A percentile compares a stretch with the other conserved stretches of the same genome.
These are phyloP conservation scores for Poeciliopsis prolifica DNA, from an alignment of 2,113 vertebrate species.

Conservation along the genomic window DNA sequence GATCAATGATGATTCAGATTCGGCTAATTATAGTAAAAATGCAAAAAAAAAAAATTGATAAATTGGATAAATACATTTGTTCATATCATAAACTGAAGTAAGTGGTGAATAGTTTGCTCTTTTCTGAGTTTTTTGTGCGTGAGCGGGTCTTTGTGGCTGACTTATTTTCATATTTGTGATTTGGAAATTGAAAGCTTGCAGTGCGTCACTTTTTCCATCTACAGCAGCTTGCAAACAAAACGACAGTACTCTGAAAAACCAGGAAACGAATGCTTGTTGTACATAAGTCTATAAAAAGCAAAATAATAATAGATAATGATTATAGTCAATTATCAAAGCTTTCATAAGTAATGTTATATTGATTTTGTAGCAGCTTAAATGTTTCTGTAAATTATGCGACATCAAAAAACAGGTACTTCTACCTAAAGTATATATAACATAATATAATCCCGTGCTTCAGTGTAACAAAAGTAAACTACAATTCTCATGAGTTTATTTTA, in stretches of 20 bases:
- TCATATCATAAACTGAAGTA: no score
- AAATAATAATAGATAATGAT: background rate
- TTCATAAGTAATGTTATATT: background rate
- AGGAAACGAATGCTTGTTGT: background rate
- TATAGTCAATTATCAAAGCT: background rate
- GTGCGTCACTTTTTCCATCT: background rate
- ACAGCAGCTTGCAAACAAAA: background rate
- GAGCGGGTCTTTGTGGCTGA: no score
- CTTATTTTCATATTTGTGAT: background rate
- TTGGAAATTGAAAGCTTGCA: background rate
- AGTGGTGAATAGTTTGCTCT: no score
- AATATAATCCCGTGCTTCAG: background rate
- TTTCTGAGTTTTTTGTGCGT: no score
- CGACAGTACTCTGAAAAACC: background rate
- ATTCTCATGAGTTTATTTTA: background rate
- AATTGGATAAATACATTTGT: no score
- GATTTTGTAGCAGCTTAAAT: background rate
- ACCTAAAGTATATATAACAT: background rate
- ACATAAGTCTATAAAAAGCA: background rate
- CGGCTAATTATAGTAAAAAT: no score
- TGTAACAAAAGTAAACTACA: background rate
- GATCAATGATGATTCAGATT: background rate
- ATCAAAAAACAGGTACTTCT: background rate
- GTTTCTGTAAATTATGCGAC: background rate
- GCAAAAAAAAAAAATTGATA: no score